Base-by-base conservation (phyloP, 1,140 invertebrate genomes). In the Drosophila sproati region DNA sequence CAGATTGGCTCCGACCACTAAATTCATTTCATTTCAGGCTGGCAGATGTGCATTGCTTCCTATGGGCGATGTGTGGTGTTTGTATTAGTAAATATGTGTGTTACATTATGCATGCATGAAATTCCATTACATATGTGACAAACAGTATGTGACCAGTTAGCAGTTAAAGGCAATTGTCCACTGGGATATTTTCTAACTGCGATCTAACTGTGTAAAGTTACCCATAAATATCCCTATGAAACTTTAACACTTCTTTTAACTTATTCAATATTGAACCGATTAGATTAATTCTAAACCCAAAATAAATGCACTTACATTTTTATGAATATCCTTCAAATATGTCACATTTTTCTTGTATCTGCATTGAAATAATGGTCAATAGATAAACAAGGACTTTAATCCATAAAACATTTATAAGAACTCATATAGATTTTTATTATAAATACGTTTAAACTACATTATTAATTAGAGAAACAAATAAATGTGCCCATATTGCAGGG, bases 401-500 rank as follows among this genome's bases (percentile, higher is more conserved):
- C 20, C 20, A 20, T 20, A 29, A 32, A 51, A n/a, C 7, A 35
- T 10, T 12, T 48, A 52, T 52, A 52, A 10, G 37, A 66, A 66
- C 41, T 56, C 50, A 54, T 35, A 5, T 63, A 52, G 54, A 29
- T 20, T 28, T 28, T 63, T 64, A 64, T 51, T 51, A 51, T 12
- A 64, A 64, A 35, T 67, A 69, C 8, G 37, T 51, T 43, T 51
- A 50, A 41, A 51, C 37, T 34, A 20, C 29, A 60, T 66, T 62
- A 62, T 35, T 32, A 32, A 85, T 73, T 73, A 77, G 32, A 80
- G 66, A 67, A 85, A 81, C 78, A 85, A 86, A 81, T 78, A 54
- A 72, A 80, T 75, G 47, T 12, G 35, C 31, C 34, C 43, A 10
- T 39, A 7, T 39, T 43, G 31, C 73, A 45, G 48, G 59, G 43